Conservation (phyloP, 2,888 invertebrate species). For the Stenichneumon culpator region DNA sequence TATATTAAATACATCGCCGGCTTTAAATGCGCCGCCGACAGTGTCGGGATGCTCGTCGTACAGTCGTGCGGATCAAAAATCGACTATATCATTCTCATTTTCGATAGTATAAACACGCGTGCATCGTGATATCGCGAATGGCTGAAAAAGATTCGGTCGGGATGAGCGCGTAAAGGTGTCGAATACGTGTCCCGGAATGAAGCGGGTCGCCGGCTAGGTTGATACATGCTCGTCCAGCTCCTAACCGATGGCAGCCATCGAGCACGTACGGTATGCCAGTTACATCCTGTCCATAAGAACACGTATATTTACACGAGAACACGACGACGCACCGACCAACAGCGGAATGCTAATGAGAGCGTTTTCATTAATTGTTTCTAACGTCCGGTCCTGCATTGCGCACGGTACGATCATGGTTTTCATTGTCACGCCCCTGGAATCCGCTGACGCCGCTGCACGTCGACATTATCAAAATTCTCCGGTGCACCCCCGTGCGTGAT, state of each 20-base stretch:
- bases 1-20: conserved; percentile 68
- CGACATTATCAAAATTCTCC: background rate
- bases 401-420: background rate
- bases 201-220: background rate
- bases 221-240: conserved; percentile 22
- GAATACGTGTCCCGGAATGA: background rate
- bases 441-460: background rate
- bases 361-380: conserved; percentile 69
- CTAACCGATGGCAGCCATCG: background rate
- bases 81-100: background rate
- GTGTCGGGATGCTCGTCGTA: conserved; percentile 13
- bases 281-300: conserved; percentile 77
- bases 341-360: conserved; percentile 78
- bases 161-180: background rate
- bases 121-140: background rate
- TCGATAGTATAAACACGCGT: background rate
- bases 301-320: conserved; percentile 76
- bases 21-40: conserved; percentile 8
- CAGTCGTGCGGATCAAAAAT: background rate
- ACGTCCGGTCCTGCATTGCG: background rate
- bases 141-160: background rate
- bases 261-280: conserved; percentile 75
- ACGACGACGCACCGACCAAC: conserved; percentile 67
- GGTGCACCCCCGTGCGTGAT: too few relatives aligned
- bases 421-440: background rate